Conservation (phyloP, 2,113 vertebrate genomes). For the Sceloporus undulatus region DNA sequence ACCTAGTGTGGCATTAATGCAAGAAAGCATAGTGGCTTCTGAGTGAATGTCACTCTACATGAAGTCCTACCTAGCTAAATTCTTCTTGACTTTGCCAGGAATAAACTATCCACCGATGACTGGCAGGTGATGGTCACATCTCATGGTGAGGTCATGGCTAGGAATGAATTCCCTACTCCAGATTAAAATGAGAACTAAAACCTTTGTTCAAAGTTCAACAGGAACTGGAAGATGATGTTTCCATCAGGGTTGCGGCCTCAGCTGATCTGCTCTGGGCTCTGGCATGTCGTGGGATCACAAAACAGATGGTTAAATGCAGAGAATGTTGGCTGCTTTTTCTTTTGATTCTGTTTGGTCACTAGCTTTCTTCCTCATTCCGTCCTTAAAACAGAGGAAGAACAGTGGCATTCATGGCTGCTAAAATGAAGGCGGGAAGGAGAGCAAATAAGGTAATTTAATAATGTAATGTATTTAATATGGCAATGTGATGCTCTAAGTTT, state of each 20-base stretch:
- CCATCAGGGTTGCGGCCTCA: neutral
- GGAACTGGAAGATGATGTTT: neutral
- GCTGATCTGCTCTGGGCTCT: neutral
- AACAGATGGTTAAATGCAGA: neutral
- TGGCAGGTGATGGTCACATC: neutral
- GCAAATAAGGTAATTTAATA: neutral
- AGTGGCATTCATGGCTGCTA: neutral
- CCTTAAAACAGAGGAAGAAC: neutral
- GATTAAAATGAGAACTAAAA: conserved; percentile 9
- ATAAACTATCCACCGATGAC: neutral
- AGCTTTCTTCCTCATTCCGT: neutral
- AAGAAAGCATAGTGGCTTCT: too few species aligned
- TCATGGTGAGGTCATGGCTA: neutral
- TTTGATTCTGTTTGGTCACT: neutral
- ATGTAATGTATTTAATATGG: too few species aligned
- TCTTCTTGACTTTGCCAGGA: neutral
- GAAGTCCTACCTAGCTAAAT: neutral
- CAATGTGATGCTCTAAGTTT: neutral
- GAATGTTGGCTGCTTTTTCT: neutral
- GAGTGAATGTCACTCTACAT: neutral
- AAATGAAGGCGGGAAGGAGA: too few species aligned
- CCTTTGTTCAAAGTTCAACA: neutral
- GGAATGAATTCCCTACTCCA: neutral
- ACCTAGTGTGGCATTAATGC: too few species aligned
- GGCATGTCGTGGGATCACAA: too few species aligned